These are phyloP conservation scores for Drosophila pandora DNA, from an alignment of 1,140 invertebrate genomes.

Conservation along the genomic window DNA sequence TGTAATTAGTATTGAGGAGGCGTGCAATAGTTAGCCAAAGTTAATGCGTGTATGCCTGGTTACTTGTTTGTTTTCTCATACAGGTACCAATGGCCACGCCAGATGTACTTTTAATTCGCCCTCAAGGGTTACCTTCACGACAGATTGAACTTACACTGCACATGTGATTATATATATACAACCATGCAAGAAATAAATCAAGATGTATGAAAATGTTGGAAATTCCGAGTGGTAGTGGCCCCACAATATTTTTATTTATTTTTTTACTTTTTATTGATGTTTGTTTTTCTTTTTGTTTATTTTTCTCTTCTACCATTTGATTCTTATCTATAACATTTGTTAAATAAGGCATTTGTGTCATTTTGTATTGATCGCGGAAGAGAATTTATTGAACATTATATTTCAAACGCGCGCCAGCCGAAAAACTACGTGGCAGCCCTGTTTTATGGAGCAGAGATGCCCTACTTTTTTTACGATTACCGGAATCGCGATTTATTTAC, in stretches of 20 bases:
- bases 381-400: no score
- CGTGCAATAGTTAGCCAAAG: slow-evolving; percentile 79
- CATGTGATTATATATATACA: slow-evolving; percentile 74
- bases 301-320: no score
- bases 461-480: background rate
- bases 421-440: background rate
- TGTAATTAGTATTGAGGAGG: slow-evolving; percentile 57
- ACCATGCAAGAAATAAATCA: slow-evolving; percentile 49
- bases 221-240: background rate
- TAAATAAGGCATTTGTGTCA: no score
- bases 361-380: no score
- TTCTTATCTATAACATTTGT: no score
- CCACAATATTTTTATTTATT: background rate
- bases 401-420: background rate
- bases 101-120: slow-evolving; percentile 53
- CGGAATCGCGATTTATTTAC: background rate
- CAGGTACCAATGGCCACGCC: slow-evolving; percentile 30
- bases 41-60: slow-evolving; percentile 54
- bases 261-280: background rate
- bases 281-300: no score
- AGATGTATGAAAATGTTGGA: slow-evolving; percentile 8
- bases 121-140: slow-evolving; percentile 50
- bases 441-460: background rate
- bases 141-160: slow-evolving; percentile 69
- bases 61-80: slow-evolving; percentile 46